Evolutionary conservation across 2,113 vertebrate species (phyloP).

Genomic region (Xenopus laevis): DNA sequence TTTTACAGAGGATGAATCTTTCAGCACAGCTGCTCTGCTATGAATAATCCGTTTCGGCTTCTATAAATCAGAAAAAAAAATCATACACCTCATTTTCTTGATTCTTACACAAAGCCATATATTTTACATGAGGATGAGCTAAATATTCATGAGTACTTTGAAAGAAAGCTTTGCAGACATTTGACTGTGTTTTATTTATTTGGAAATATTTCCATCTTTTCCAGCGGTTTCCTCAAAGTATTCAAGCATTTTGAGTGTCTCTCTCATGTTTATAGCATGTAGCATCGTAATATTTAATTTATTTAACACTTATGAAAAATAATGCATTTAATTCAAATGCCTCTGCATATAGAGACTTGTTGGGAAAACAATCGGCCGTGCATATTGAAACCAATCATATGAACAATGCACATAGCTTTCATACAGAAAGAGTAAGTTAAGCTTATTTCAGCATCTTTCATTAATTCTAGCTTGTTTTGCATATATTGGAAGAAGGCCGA

Average conservation of each 20-base stretch:
- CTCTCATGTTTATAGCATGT: conserved; percentile 7
- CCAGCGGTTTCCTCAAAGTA: conserved; percentile 25
- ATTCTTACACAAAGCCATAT: conserved; percentile 85
- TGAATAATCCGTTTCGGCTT: conserved; percentile 80
- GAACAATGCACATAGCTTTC: conserved; percentile 13
- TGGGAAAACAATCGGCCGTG: conserved; percentile 29
- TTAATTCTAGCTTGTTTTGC: conserved; percentile 25
- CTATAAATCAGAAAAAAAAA: conserved; percentile 85
- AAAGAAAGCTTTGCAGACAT: conserved; percentile 67
- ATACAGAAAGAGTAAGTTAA: conserved; percentile 15
- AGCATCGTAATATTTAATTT: conserved; percentile 41
- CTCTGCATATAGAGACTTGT: conserved; percentile 19
- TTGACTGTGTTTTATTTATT: conserved; percentile 53
- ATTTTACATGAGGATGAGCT: conserved; percentile 82
- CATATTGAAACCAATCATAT: conserved; percentile 13
- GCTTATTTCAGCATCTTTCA: conserved; percentile 35
- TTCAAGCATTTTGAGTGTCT: conserved; percentile 25
- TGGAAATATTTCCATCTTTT: conserved; percentile 42
- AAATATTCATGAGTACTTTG: conserved; percentile 78
- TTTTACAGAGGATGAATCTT: conserved; percentile 86
- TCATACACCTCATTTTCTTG: conserved; percentile 81
- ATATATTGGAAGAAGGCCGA: conserved; percentile 18
- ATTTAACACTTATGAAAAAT: conserved; percentile 46
- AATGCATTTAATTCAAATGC: conserved; percentile 41
- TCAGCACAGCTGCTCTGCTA: conserved; percentile 84